These are phyloP conservation scores for Zosterops hypoxanthus DNA, from an alignment of 2,113 vertebrate genomes.

Conservation along the genomic window DNA sequence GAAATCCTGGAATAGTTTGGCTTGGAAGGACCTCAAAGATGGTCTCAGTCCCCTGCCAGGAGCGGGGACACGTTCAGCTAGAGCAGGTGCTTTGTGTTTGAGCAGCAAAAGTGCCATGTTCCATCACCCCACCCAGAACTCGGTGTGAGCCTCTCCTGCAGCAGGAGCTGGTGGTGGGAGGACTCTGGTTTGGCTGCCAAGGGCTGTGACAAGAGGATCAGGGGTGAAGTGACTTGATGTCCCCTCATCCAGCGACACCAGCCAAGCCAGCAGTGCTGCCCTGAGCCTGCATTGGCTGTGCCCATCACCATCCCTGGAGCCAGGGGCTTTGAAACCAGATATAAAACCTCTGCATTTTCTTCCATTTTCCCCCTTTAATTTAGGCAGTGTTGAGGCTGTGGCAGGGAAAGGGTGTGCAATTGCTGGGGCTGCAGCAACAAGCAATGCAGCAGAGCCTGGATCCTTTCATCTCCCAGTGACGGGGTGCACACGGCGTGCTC, in stretches of 20 bases:
- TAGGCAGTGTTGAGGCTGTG: background rate
- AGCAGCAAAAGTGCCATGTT: background rate
- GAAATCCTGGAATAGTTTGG: background rate
- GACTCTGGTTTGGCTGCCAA: background rate
- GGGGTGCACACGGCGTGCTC: accelerated
- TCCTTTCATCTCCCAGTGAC: background rate
- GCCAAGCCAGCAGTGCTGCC: background rate
- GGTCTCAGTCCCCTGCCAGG: accelerated
- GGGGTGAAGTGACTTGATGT: accelerated
- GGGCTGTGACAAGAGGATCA: background rate
- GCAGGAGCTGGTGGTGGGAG: background rate
- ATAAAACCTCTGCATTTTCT: accelerated
- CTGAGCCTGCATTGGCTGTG: accelerated
- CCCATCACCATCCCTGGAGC: background rate
- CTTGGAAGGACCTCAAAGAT: background rate
- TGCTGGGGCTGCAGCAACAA: background rate
- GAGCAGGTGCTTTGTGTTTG: too few relatives aligned
- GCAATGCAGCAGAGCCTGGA: background rate
- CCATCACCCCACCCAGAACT: accelerated
- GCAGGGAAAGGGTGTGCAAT: background rate
- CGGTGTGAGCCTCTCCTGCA: background rate
- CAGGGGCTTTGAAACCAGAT: background rate
- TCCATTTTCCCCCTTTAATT: background rate
- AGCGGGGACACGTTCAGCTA: background rate
- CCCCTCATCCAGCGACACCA: accelerated